Conservation (phyloP, 2,888 invertebrate genomes). For the Agrilus biguttatus region DNA sequence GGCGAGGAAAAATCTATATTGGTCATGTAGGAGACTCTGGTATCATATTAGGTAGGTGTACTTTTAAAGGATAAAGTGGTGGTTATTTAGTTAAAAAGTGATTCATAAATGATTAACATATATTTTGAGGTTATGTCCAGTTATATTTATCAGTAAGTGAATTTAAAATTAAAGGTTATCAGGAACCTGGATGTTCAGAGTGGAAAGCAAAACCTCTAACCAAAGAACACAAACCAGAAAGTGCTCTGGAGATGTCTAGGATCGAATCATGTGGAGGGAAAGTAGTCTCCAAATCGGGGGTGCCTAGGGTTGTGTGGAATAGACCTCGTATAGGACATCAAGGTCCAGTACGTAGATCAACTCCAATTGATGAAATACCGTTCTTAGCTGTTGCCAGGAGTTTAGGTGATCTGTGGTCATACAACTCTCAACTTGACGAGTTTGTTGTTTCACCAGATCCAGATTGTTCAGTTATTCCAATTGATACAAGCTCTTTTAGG, state of each 20-base stretch:
- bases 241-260: constrained; percentile 63
- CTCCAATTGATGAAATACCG: constrained; percentile 85
- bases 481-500: constrained; percentile 57
- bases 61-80: not conserved
- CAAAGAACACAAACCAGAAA: constrained; percentile 92
- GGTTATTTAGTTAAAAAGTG: no score
- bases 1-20: constrained; percentile 85
- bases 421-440: constrained; percentile 76
- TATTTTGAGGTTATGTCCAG: no score
- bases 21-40: constrained; percentile 99
- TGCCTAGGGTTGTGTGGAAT: constrained; percentile 95
- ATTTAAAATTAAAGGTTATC: constrained; percentile 21
- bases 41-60: constrained; percentile 45
- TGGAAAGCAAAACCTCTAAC: constrained; percentile 78
- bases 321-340: constrained; percentile 71
- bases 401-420: constrained; percentile 95
- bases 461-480: constrained; percentile 75
- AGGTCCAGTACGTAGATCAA: constrained; percentile 80
- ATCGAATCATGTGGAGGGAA: constrained; percentile 75
- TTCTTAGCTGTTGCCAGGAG: constrained; percentile 94
- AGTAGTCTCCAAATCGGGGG: constrained; percentile 58
- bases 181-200: constrained; percentile 31
- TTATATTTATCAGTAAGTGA: not conserved
- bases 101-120: no score
- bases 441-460: constrained; percentile 98